Percentiles rank a stretch among this genome's conserved stretches.
These are phyloP conservation scores for Gonioctena quinquepunctata DNA, from an alignment of 1,140 invertebrate species.

Conservation along the genomic window DNA sequence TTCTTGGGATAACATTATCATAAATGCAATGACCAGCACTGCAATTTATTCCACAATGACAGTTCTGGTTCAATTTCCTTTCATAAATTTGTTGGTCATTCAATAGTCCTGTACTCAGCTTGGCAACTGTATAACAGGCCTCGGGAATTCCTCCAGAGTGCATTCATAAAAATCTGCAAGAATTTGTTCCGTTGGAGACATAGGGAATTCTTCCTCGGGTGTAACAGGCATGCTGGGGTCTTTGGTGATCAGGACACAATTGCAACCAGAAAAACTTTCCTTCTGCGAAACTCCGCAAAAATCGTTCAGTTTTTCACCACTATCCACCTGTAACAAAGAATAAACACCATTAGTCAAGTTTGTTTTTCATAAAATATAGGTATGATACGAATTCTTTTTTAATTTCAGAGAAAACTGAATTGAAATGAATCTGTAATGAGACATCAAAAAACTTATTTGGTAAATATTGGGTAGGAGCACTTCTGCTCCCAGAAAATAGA, in stretches of 20 bases:
- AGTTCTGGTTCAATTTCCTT: conserved; percentile 4
- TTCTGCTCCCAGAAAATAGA: too few species aligned
- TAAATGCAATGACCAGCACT: not conserved
- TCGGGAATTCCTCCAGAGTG: conserved; percentile 51
- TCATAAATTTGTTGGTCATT: not conserved
- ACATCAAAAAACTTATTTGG: too few species aligned
- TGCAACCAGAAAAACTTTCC: conserved; percentile 30
- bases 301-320: conserved; percentile 47
- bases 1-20: not conserved
- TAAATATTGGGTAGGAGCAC: too few species aligned
- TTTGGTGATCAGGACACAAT: conserved; percentile 46
- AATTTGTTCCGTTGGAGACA: conserved; percentile 48
- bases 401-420: too few species aligned
- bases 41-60: not conserved
- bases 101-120: conserved; percentile 38
- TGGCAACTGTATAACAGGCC: conserved; percentile 50
- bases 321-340: conserved; percentile 51
- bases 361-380: not conserved
- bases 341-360: conserved; percentile 6
- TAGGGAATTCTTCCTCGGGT: conserved; percentile 35
- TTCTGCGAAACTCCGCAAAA: conserved; percentile 40
- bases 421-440: too few species aligned
- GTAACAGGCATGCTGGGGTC: conserved; percentile 35
- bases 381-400: too few species aligned
- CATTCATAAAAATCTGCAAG: conserved; percentile 52